Conservation (phyloP, 1,140 invertebrate genomes). For the Hetaerina americana region DNA sequence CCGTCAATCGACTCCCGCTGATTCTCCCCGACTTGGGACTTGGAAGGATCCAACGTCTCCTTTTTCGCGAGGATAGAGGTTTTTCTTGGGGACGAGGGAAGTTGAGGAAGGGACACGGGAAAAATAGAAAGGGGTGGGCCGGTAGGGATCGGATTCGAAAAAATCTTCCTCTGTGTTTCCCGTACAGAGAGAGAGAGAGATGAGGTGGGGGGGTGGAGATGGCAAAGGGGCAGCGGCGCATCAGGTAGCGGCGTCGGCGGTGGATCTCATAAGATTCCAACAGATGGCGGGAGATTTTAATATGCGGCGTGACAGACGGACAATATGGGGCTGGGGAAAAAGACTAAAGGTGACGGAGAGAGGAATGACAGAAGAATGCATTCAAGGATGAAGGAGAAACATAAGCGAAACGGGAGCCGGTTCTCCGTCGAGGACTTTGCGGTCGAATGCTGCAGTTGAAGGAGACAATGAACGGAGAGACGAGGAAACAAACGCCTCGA, state of each 20-base stretch:
- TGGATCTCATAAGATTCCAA: neutral
- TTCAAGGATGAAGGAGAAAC: neutral
- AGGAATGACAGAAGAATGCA: neutral
- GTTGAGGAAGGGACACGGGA: too few species aligned
- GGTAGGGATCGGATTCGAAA: neutral
- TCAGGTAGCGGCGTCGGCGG: neutral
- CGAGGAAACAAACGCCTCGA: too few species aligned
- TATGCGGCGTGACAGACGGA: neutral
- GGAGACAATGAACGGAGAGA: too few species aligned
- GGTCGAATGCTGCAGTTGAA: too few species aligned
- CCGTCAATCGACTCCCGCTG: too few species aligned
- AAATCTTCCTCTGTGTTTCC: neutral
- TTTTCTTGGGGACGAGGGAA: too few species aligned
- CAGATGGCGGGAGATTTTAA: neutral
- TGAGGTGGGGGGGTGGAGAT: neutral
- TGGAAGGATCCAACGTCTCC: neutral
- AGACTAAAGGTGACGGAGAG: neutral
- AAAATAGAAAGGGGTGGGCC: too few species aligned
- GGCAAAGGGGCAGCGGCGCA: neutral
- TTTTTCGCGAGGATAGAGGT: neutral
- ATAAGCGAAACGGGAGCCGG: neutral
- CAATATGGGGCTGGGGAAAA: neutral
- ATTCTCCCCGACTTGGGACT: neutral
- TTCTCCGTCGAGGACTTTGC: neutral
- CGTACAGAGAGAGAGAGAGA: neutral